phyloP scores from a whole-genome alignment of 2,797 vertebrate species.

The Lithobates sylvaticus region DNA sequence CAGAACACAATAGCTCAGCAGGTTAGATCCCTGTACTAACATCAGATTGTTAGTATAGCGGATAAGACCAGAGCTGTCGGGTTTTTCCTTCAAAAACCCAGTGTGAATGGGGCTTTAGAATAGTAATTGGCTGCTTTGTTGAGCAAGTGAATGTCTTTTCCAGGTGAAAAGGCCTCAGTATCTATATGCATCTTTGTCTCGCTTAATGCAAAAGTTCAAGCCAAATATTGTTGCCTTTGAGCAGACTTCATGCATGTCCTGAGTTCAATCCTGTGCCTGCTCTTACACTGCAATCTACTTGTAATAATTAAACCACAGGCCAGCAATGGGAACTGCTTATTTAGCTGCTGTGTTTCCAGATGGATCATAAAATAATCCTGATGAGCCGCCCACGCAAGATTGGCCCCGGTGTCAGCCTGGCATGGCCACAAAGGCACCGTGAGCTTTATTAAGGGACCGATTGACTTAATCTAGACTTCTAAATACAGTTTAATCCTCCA shows the following conservation, averaged over 20 bases:
- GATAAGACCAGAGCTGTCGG: no score
- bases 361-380: constrained; percentile 75
- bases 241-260: neutral
- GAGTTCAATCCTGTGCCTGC: neutral
- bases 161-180: no score
- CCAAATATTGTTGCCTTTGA: neutral
- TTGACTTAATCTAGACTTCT: constrained; percentile 72
- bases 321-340: constrained; percentile 66
- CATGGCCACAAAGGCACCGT: constrained; percentile 67
- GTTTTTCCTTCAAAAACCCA: no score
- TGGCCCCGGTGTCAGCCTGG: constrained; percentile 66
- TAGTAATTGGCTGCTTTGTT: no score
- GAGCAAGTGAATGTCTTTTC: no score
- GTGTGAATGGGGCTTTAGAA: no score
- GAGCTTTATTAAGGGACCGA: constrained; percentile 69
- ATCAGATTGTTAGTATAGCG: no score
- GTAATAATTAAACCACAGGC: constrained; percentile 48
- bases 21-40: no score
- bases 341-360: constrained; percentile 68
- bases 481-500: constrained; percentile 71
- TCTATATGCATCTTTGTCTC: no score
- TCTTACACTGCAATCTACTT: neutral
- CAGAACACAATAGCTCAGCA: no score
- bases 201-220: no score
- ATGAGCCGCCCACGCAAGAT: constrained; percentile 69